phyloP scores from a whole-genome alignment of 2,113 vertebrate species.

The Anarrhichthys ocellatus region DNA sequence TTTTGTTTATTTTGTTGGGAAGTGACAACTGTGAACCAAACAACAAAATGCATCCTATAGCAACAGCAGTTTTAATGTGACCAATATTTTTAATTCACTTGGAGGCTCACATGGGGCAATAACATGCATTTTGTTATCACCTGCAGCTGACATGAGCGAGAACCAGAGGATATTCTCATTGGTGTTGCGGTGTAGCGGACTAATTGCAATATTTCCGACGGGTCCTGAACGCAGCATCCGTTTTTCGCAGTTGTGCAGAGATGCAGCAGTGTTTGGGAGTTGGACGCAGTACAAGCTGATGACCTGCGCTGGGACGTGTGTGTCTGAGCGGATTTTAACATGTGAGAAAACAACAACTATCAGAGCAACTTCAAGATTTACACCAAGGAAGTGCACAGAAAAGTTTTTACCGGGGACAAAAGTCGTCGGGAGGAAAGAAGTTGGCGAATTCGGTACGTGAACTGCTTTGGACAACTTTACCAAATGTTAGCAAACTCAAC shows the following conservation, averaged over 20 bases:
- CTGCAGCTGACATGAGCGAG: accelerated
- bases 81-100: too few species aligned
- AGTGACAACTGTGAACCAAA: neutral
- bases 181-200: neutral
- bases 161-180: neutral
- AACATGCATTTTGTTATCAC: neutral
- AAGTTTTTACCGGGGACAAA: neutral
- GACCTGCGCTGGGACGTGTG: slow-evolving; percentile 38
- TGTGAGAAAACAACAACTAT: slow-evolving; percentile 54
- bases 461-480: slow-evolving; percentile 23
- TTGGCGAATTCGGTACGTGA: slow-evolving; percentile 66
- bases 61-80: neutral
- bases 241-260: slow-evolving; percentile 34
- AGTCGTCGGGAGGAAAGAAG: slow-evolving; percentile 34
- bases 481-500: slow-evolving; percentile 11
- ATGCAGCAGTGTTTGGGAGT: slow-evolving; percentile 38
- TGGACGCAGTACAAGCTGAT: slow-evolving; percentile 15
- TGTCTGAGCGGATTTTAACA: slow-evolving; percentile 48
- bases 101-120: accelerated
- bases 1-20: neutral
- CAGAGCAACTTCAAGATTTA: slow-evolving; percentile 15
- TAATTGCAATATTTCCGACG: neutral
- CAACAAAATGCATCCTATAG: neutral
- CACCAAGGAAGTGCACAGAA: neutral
- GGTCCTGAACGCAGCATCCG: slow-evolving; percentile 31